phyloP scores from a whole-genome alignment of 1,140 invertebrate genomes.

The Lethocerus indicus region DNA sequence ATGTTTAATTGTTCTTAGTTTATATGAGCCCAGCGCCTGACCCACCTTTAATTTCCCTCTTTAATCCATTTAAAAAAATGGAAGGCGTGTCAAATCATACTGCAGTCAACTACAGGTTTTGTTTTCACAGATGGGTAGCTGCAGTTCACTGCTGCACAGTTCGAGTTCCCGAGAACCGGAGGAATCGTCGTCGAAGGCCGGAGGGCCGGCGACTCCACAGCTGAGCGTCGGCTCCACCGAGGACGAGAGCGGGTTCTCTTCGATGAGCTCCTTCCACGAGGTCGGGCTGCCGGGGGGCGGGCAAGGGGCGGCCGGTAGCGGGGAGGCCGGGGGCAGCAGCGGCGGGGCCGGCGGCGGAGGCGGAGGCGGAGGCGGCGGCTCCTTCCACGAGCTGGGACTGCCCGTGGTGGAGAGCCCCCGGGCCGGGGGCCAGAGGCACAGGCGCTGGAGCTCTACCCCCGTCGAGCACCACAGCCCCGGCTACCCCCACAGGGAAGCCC shows the following conservation, averaged over 20 bases:
- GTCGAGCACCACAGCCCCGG: constrained; percentile 8
- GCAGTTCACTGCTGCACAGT: constrained; percentile 17
- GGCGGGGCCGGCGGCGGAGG: constrained; percentile 6
- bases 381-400: constrained; percentile 18
- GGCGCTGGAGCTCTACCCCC: constrained; percentile 17
- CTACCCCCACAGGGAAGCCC: constrained; percentile 9
- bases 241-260: constrained; percentile 67
- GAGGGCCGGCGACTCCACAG: constrained; percentile 23
- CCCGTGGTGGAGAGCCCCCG: constrained; percentile 14
- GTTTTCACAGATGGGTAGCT: constrained; percentile 16
- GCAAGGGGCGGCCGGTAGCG: no score
- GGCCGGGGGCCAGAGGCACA: constrained; percentile 10
- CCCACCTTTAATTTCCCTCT: no score
- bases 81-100: no score
- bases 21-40: no score
- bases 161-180: constrained; percentile 17
- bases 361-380: neutral
- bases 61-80: no score
- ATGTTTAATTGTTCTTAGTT: no score
- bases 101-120: neutral
- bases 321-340: no score
- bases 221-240: constrained; percentile 39
- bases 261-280: constrained; percentile 64
- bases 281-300: no score
- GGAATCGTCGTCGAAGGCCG: constrained; percentile 21